Conservation (phyloP, 2,888 invertebrate genomes). For the Muschampia staudingeri region DNA sequence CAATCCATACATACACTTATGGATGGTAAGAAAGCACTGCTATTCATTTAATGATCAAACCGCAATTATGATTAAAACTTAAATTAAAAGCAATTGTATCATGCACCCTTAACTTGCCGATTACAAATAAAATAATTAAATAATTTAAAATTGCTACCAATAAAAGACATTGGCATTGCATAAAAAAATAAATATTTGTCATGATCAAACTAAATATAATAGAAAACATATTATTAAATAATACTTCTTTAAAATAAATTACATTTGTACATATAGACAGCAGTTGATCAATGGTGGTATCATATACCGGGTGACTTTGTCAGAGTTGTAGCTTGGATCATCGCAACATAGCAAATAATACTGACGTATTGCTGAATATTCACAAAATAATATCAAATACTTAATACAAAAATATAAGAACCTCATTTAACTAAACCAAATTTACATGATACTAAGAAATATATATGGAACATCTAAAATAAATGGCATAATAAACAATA, state of each 20-base stretch:
- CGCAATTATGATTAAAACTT: not conserved
- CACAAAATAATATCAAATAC: slow-evolving; percentile 43
- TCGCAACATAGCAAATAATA: slow-evolving; percentile 63
- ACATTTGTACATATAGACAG: slow-evolving; percentile 86
- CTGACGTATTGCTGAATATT: slow-evolving; percentile 63
- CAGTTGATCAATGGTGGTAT: slow-evolving; percentile 63
- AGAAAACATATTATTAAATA: slow-evolving; percentile 78
- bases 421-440: slow-evolving; percentile 17
- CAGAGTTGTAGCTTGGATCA: slow-evolving; percentile 46
- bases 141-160: slow-evolving; percentile 32
- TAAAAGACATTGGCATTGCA: slow-evolving; percentile 49
- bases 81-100: slow-evolving; percentile 65
- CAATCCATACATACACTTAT: not conserved
- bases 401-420: slow-evolving; percentile 45
- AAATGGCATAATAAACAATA: slow-evolving; percentile 34
- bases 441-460: not conserved
- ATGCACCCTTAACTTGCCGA: slow-evolving; percentile 77
- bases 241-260: slow-evolving; percentile 80
- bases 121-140: slow-evolving; percentile 49
- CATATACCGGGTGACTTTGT: slow-evolving; percentile 67
- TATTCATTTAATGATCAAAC: slow-evolving; percentile 12
- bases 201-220: slow-evolving; percentile 86
- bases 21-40: not conserved
- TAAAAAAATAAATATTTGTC: slow-evolving; percentile 88
- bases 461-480: not conserved